Base-by-base conservation (phyloP, 2,113 vertebrate species). In the Macroglossus sobrinus region DNA sequence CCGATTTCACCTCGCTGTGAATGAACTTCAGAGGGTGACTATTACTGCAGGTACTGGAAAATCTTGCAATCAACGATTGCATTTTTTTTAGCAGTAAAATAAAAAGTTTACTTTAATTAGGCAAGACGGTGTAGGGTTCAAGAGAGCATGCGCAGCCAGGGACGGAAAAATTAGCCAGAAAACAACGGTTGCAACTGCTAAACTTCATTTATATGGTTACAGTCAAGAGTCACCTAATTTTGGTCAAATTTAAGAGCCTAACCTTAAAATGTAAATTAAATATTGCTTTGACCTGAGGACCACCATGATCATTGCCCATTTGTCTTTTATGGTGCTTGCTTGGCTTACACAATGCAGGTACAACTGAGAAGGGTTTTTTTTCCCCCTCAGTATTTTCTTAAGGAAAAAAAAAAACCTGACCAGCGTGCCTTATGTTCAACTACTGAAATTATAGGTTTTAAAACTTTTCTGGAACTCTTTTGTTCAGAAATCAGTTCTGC, bases 401-500 rank as follows among this genome's bases (percentile, higher is more conserved):
- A 53, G 74, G 47, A 35, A 76, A 50, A 71, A 64, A 84, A 93
- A 81, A 89, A 93, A 89, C 79, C 82, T 87, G 86, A 96, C 9
- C 24, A 78, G 84, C 80, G 61, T 16, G 8, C 97, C 96, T 98
- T 95, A 96, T 94, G 96, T 98, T 97, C 96, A 35, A 4, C 79
- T 94, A n/a, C 80, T 43, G 81, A 98, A 98, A 97, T 4, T 91
- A 97, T 35, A 98, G 96, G 98, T 98, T 98, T 95, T 93, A 94
- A 84, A 96, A 94, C 96, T 97, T 69, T 92, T 80, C 93, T 92
- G 84, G 96, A 97, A 96, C 97, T 94, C 96, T 95, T 98, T 98
- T 90, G 66, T 98, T 98, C 78, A 3, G 84, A 53, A 86, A 98
- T 98, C 93, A 93, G 92, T 97, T 98, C 97, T 98, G 98, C 96